phyloP scores from a whole-genome alignment of 2,797 vertebrate genomes.

The Cheirogaleus major region DNA sequence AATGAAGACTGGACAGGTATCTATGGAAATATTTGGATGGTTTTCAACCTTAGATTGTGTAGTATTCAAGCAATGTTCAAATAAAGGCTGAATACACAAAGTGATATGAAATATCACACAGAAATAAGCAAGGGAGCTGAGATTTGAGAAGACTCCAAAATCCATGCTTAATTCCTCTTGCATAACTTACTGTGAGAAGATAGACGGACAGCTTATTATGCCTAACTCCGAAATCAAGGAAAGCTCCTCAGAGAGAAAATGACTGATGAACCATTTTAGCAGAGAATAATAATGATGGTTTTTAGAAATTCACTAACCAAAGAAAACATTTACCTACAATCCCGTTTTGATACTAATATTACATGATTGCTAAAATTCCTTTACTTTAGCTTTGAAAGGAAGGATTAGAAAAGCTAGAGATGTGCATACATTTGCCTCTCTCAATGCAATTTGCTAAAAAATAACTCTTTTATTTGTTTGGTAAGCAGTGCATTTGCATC shows the following conservation, averaged over 20 bases:
- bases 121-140: neutral
- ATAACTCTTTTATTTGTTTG: neutral
- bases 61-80: neutral
- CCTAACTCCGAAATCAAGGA: neutral
- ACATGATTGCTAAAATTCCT: neutral
- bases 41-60: neutral
- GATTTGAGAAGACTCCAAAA: neutral
- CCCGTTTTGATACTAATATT: neutral
- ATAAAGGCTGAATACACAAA: neutral
- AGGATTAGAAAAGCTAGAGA: neutral
- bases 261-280: neutral
- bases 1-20: neutral
- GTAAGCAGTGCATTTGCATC: neutral
- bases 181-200: neutral
- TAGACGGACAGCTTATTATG: neutral
- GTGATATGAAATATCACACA: neutral
- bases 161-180: neutral
- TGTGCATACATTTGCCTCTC: neutral
- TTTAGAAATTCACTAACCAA: neutral
- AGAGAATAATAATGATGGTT: neutral
- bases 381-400: neutral
- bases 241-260: neutral
- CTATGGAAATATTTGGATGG: neutral
- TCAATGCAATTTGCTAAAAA: neutral
- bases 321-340: neutral